Conservation (phyloP, 2,797 vertebrate genomes). For the Pseudochirops cupreus region DNA sequence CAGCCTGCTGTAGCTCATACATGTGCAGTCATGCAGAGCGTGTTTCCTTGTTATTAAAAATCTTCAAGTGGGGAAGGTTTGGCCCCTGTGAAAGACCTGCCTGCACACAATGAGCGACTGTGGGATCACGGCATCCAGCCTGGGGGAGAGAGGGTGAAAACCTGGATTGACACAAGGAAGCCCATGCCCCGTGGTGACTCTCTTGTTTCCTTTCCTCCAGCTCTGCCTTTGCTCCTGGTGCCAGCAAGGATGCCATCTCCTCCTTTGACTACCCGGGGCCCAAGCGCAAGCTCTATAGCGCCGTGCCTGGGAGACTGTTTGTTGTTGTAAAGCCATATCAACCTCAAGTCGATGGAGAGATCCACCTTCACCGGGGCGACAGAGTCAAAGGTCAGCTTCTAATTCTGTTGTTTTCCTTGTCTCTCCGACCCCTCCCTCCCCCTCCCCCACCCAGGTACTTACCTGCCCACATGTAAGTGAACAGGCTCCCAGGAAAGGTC, state of each 20-base stretch:
- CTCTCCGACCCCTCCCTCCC: too few species aligned
- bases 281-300: conserved; percentile 96
- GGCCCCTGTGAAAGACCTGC: too few species aligned
- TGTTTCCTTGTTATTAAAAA: neutral
- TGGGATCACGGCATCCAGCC: too few species aligned
- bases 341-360: conserved; percentile 94
- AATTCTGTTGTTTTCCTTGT: rapidly evolving
- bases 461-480: neutral
- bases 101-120: too few species aligned
- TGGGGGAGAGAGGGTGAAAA: too few species aligned
- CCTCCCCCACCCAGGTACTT: too few species aligned
- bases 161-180: too few species aligned
- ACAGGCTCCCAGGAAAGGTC: too few species aligned
- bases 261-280: conserved; percentile 87
- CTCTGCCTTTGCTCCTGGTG: conserved; percentile 85
- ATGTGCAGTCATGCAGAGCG: neutral
- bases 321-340: conserved; percentile 93
- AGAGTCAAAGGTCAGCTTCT: conserved; percentile 94
- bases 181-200: neutral
- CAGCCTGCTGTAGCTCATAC: neutral
- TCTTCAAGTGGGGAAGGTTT: neutral
- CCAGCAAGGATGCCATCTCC: conserved; percentile 85
- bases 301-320: conserved; percentile 95
- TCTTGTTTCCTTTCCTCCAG: conserved; percentile 54
- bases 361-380: conserved; percentile 95